Percentiles rank a stretch among this genome's conserved stretches.
These are phyloP conservation scores for Ochlodes sylvanus DNA, from an alignment of 2,888 invertebrate genomes.

Conservation along the genomic window DNA sequence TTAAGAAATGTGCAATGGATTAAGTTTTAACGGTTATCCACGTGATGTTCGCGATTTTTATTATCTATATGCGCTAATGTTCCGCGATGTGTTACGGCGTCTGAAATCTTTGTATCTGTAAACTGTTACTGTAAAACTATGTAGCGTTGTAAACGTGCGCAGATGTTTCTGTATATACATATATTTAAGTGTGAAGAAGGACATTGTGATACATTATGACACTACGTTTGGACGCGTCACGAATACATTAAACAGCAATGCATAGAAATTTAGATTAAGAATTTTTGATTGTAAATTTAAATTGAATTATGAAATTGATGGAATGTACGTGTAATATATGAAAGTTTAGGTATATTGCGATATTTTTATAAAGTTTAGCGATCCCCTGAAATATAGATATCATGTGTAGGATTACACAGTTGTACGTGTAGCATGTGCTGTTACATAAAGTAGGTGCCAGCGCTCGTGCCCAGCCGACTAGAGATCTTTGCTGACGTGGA, in stretches of 20 bases:
- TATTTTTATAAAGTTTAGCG: constrained; percentile 66
- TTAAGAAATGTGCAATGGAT: constrained; percentile 64
- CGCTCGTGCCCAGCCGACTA: constrained; percentile 18
- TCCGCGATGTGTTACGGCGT: constrained; percentile 6
- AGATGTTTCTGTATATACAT: constrained; percentile 37
- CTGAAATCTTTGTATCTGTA: constrained; percentile 22
- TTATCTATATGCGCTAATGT: neutral
- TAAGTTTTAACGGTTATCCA: constrained; percentile 49
- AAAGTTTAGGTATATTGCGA: constrained; percentile 59
- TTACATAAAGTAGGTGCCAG: constrained; percentile 42
- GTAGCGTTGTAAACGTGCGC: constrained; percentile 39
- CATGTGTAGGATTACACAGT: constrained; percentile 53
- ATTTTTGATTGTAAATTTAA: constrained; percentile 78
- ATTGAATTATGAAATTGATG: constrained; percentile 80
- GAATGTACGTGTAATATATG: constrained; percentile 79
- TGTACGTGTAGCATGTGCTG: constrained; percentile 58
- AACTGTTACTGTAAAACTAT: constrained; percentile 23
- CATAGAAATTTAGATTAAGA: constrained; percentile 64
- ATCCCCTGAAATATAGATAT: constrained; percentile 52
- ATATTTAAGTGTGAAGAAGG: constrained; percentile 21
- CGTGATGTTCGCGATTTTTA: constrained; percentile 16
- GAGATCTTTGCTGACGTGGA: constrained; percentile 17
- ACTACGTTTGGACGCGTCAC: constrained; percentile 22
- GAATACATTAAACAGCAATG: constrained; percentile 45
- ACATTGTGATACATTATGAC: constrained; percentile 34